Conservation (phyloP, 1,140 invertebrate species). For the Euborellia annulipes region DNA sequence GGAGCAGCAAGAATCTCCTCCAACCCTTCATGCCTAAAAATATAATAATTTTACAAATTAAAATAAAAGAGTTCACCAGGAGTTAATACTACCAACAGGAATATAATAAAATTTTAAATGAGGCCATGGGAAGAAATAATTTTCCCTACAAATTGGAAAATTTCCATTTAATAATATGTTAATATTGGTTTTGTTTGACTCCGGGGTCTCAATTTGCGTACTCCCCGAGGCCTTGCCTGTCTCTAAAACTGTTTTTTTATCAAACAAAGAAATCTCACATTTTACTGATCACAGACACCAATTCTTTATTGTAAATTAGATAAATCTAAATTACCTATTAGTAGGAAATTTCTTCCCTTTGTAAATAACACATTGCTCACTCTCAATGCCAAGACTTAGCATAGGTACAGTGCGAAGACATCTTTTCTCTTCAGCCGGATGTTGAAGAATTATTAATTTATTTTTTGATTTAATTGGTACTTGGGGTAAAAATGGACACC, state of each 20-base stretch:
- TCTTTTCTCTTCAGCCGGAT: slow-evolving; percentile 83
- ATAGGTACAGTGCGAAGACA: slow-evolving; percentile 79
- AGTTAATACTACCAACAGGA: no score
- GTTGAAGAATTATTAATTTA: slow-evolving; percentile 68
- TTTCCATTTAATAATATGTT: no score
- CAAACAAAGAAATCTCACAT: not conserved
- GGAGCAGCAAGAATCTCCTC: slow-evolving; percentile 44
- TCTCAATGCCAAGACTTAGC: slow-evolving; percentile 53
- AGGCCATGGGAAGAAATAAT: no score
- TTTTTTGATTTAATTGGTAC: slow-evolving; percentile 46
- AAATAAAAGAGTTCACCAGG: no score
- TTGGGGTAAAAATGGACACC: slow-evolving; percentile 65
- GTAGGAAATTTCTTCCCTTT: slow-evolving; percentile 73
- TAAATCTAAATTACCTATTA: slow-evolving; percentile 23
- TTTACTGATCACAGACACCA: not conserved
- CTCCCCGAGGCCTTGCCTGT: no score
- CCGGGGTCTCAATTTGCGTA: no score
- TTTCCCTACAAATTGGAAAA: no score
- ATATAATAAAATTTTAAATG: no score
- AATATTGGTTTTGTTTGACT: no score
- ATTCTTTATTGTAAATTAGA: not conserved
- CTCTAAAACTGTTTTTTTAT: no score
- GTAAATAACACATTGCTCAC: slow-evolving; percentile 57
- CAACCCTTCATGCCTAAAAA: slow-evolving; percentile 45
- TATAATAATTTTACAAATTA: not conserved